These are phyloP conservation scores for Trematocara macrostoma DNA, from an alignment of 2,113 vertebrate species.

Conservation along the genomic window DNA sequence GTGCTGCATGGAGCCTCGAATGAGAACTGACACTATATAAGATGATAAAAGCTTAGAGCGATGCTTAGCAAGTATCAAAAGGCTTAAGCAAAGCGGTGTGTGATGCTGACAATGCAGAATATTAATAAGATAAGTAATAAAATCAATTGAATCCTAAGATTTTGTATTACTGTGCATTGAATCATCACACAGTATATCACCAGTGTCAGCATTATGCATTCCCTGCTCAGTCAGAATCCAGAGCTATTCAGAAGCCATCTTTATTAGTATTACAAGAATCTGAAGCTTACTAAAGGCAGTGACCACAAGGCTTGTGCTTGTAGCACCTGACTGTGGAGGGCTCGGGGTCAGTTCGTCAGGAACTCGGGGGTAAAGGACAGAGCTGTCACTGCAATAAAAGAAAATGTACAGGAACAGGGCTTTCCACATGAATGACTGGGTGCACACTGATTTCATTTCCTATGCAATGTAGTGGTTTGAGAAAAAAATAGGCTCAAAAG, in stretches of 20 bases:
- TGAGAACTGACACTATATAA: slow-evolving; percentile 25
- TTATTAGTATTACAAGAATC: background rate
- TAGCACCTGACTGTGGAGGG: background rate
- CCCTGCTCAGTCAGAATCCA: slow-evolving; percentile 18
- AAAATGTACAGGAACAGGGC: slow-evolving; percentile 38
- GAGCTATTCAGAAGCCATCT: slow-evolving; percentile 16
- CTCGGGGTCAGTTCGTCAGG: slow-evolving; percentile 37
- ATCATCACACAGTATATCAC: slow-evolving; percentile 49
- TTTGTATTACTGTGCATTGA: slow-evolving; percentile 52
- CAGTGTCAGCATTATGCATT: slow-evolving; percentile 43
- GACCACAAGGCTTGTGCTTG: slow-evolving; percentile 9
- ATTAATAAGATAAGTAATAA: slow-evolving; percentile 59
- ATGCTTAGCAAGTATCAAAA: slow-evolving; percentile 47
- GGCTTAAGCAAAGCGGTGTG: slow-evolving; percentile 32
- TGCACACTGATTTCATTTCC: slow-evolving; percentile 57
- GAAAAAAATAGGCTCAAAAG: background rate
- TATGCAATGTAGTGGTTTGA: slow-evolving; percentile 29
- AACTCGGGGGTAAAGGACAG: slow-evolving; percentile 49
- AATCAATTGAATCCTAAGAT: slow-evolving; percentile 54
- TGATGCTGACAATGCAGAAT: slow-evolving; percentile 54
- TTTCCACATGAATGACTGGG: slow-evolving; percentile 57
- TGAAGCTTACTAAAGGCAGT: background rate
- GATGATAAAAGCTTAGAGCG: slow-evolving; percentile 38
- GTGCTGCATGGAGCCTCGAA: slow-evolving; percentile 17
- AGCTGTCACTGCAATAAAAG: slow-evolving; percentile 65